These are phyloP conservation scores for Hirudinaria manillensis DNA, from an alignment of 2,888 invertebrate genomes.

Conservation along the genomic window DNA sequence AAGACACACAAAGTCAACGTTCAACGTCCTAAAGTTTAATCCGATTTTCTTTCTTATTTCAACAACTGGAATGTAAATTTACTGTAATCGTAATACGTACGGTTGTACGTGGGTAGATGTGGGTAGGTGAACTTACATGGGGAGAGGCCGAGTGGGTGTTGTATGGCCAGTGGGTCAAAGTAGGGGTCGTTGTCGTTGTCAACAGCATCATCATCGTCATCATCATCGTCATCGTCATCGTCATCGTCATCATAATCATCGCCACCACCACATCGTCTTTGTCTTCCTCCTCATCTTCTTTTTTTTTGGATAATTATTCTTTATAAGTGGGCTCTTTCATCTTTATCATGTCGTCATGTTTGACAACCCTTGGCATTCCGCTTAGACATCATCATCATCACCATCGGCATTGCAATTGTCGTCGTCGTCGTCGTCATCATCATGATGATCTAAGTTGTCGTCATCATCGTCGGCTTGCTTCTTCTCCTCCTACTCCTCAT, in stretches of 20 bases:
- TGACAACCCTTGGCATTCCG: background rate
- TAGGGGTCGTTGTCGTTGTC: background rate
- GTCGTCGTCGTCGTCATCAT: conserved; percentile 2
- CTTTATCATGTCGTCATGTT: too few relatives aligned
- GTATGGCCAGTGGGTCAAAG: too few relatives aligned
- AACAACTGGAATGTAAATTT: too few relatives aligned
- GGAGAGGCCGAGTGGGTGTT: too few relatives aligned
- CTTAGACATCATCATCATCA: background rate
- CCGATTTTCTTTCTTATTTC: too few relatives aligned
- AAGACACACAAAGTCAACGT: too few relatives aligned
- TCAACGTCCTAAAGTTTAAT: too few relatives aligned
- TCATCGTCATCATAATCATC: conserved; percentile 9
- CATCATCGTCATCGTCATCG: background rate
- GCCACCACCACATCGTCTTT: background rate
- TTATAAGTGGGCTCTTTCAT: too few relatives aligned
- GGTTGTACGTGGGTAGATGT: too few relatives aligned
- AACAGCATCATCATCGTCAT: background rate
- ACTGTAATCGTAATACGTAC: too few relatives aligned
- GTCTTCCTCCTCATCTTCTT: background rate
- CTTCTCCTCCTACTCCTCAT: background rate
- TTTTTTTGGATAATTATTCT: background rate
- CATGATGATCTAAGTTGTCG: background rate
- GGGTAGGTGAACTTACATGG: too few relatives aligned
- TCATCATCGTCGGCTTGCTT: background rate
- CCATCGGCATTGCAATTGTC: background rate